Percentiles rank a stretch among this genome's conserved stretches.
Evolutionary conservation across 2,797 vertebrate genomes (phyloP).

Genomic region (Tamandua tetradactyla): DNA sequence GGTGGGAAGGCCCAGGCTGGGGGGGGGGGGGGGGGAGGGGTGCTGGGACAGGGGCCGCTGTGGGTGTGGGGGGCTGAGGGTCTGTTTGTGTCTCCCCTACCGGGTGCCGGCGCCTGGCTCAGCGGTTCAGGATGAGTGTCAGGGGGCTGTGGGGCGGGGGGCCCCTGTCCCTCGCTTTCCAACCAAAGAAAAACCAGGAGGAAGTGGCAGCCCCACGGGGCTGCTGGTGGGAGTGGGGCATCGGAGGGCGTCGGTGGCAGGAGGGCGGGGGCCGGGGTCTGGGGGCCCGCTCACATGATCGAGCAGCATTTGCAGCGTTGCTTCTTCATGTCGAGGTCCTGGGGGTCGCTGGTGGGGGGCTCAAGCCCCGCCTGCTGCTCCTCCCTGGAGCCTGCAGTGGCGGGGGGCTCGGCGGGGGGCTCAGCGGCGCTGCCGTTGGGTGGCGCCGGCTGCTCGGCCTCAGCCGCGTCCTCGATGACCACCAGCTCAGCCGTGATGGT

Average conservation of each 20-base stretch:
- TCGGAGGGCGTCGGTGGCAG: slow-evolving; percentile 43
- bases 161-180: slow-evolving; percentile 32
- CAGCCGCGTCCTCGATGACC: slow-evolving; percentile 88
- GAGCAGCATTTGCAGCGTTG: slow-evolving; percentile 96
- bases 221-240: background rate
- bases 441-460: slow-evolving; percentile 81
- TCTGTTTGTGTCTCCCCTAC: background rate
- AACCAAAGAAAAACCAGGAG: slow-evolving; percentile 14
- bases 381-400: slow-evolving; percentile 57
- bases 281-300: slow-evolving; percentile 90
- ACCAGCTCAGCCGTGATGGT: slow-evolving; percentile 95
- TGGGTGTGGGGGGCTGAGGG: background rate
- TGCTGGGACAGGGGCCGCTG: background rate
- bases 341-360: slow-evolving; percentile 84
- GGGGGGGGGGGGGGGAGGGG: background rate
- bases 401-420: slow-evolving; percentile 66
- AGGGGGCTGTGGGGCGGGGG: background rate
- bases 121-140: background rate
- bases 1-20: background rate
- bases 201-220: background rate
- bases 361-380: slow-evolving; percentile 76
- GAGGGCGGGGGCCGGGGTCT: slow-evolving; percentile 52
- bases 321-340: slow-evolving; percentile 92
- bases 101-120: slow-evolving; percentile 30
- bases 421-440: slow-evolving; percentile 90